phyloP scores from a whole-genome alignment of 2,888 invertebrate genomes.

The Sinhomidia bicolor region DNA sequence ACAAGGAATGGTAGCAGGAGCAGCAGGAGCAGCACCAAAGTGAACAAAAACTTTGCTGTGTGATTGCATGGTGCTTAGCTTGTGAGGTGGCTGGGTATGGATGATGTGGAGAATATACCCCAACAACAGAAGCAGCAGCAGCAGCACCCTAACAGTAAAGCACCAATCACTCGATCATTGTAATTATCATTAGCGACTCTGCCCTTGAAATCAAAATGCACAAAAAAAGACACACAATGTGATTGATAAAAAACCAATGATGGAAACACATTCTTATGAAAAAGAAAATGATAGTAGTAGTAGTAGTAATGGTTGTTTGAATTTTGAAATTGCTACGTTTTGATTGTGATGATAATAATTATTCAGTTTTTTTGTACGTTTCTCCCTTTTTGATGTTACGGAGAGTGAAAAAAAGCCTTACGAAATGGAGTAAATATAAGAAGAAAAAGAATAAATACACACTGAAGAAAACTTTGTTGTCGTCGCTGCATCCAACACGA shows the following conservation, averaged over 20 bases:
- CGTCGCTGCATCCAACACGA: neutral
- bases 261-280: neutral
- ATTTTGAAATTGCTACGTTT: neutral
- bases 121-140: neutral
- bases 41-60: neutral
- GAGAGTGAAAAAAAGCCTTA: neutral
- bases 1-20: neutral
- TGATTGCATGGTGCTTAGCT: neutral
- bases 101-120: neutral
- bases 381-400: neutral
- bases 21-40: neutral
- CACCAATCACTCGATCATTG: neutral
- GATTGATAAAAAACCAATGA: neutral
- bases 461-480: neutral
- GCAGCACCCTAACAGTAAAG: neutral
- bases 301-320: neutral
- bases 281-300: neutral
- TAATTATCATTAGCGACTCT: slow-evolving; percentile 4
- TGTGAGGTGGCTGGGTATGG: neutral
- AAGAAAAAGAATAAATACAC: neutral
- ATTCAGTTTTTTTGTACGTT: neutral
- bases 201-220: slow-evolving; percentile 17
- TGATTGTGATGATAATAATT: neutral
- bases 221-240: neutral
- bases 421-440: neutral